These are phyloP conservation scores for Ciconia boyciana DNA, from an alignment of 2,113 vertebrate genomes.

Conservation along the genomic window DNA sequence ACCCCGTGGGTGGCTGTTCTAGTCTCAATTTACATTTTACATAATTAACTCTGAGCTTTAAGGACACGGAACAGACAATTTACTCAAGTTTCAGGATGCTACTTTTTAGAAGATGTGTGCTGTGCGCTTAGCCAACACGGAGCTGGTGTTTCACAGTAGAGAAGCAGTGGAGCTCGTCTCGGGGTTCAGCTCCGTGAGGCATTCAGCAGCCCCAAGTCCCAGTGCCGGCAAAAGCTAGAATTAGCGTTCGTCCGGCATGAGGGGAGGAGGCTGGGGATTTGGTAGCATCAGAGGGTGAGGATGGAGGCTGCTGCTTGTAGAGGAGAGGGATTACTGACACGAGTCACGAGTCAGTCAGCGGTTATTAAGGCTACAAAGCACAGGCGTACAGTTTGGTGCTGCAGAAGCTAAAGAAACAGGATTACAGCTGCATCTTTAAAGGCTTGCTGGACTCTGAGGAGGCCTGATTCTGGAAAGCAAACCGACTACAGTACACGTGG, in stretches of 20 bases:
- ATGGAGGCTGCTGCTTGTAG: neutral
- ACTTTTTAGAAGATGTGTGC: neutral
- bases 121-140: accelerated
- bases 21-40: neutral
- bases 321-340: neutral
- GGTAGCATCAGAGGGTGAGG: neutral
- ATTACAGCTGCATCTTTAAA: neutral
- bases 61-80: neutral
- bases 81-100: neutral
- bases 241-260: neutral
- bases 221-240: neutral
- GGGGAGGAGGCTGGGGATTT: neutral
- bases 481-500: accelerated
- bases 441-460: neutral
- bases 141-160: neutral
- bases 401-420: neutral
- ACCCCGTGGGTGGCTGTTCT: neutral
- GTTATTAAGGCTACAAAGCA: neutral
- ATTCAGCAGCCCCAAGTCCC: neutral
- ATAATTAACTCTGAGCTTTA: neutral
- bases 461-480: neutral
- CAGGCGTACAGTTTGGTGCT: neutral
- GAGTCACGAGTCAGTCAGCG: neutral
- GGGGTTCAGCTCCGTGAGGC: too few relatives aligned
- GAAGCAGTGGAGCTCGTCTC: neutral